These are phyloP conservation scores for Neomorphus geoffroyi DNA, from an alignment of 2,797 vertebrate genomes.

Conservation along the genomic window DNA sequence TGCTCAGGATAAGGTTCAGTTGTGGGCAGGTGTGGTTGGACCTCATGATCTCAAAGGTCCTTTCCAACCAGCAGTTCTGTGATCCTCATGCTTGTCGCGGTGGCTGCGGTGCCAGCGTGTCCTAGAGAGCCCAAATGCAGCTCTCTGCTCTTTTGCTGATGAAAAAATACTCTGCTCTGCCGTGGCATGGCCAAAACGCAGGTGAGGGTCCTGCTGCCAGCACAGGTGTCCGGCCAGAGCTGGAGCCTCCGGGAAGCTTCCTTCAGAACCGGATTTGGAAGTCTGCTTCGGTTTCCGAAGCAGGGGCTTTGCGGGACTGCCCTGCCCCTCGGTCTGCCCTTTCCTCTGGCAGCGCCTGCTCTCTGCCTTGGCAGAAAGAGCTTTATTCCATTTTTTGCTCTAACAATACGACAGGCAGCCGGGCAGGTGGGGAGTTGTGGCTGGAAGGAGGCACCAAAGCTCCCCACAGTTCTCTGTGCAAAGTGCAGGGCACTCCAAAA, in stretches of 20 bases:
- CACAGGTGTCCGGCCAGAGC: background rate
- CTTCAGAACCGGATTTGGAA: background rate
- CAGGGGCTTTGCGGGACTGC: background rate
- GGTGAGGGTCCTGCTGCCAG: background rate
- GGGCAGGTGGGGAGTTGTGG: background rate
- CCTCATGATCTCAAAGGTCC: too few species aligned
- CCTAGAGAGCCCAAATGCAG: background rate
- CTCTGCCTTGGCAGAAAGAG: background rate
- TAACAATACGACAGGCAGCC: background rate
- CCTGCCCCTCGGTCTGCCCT: background rate
- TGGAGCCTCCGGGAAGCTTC: background rate
- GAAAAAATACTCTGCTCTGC: background rate
- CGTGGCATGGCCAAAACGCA: background rate
- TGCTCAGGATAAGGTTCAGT: too few species aligned
- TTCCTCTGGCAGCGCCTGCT: background rate
- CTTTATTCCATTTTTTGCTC: background rate
- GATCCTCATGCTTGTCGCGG: background rate
- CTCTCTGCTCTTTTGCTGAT: background rate
- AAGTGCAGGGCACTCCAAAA: fast-evolving
- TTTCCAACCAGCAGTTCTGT: too few species aligned
- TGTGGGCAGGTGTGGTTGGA: too few species aligned
- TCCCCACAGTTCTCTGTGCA: background rate
- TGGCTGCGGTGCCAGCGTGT: background rate
- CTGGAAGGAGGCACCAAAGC: background rate
- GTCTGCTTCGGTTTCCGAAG: background rate